phyloP scores from a whole-genome alignment of 2,888 invertebrate genomes.

The Ephialtes manifestator region DNA sequence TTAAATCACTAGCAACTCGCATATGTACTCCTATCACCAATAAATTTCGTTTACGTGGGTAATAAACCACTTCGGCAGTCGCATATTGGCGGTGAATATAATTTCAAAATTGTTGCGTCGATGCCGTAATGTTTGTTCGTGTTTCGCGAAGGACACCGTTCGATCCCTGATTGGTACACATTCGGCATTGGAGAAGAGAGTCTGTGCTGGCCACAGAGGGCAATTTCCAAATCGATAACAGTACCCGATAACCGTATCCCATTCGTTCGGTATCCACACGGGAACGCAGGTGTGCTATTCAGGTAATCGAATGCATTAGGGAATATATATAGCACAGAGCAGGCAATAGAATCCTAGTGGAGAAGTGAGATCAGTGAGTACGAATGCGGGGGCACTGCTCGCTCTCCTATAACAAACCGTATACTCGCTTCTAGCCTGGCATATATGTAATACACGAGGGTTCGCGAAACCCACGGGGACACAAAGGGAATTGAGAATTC shows the following conservation, averaged over 20 bases:
- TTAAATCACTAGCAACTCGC: background rate
- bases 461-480: constrained; percentile 47
- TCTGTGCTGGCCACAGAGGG: constrained; percentile 9
- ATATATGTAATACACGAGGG: constrained; percentile 35
- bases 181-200: background rate
- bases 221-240: constrained; percentile 64
- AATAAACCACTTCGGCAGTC: constrained; percentile 6
- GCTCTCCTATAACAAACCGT: constrained; percentile 12
- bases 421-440: background rate
- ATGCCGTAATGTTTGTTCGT: background rate
- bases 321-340: constrained; percentile 36
- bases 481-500: constrained; percentile 64
- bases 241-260: constrained; percentile 57
- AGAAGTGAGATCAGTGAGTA: constrained; percentile 12
- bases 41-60: background rate
- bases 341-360: constrained; percentile 33
- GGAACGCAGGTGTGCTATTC: constrained; percentile 60
- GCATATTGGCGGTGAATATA: constrained; percentile 25
- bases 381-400: constrained; percentile 29
- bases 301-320: constrained; percentile 62
- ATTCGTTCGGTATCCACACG: constrained; percentile 44
- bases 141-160: background rate
- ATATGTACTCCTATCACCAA: background rate
- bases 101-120: constrained; percentile 43
- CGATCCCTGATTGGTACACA: background rate